phyloP scores from a whole-genome alignment of 2,113 vertebrate species.

The Alaudala cheleensis region DNA sequence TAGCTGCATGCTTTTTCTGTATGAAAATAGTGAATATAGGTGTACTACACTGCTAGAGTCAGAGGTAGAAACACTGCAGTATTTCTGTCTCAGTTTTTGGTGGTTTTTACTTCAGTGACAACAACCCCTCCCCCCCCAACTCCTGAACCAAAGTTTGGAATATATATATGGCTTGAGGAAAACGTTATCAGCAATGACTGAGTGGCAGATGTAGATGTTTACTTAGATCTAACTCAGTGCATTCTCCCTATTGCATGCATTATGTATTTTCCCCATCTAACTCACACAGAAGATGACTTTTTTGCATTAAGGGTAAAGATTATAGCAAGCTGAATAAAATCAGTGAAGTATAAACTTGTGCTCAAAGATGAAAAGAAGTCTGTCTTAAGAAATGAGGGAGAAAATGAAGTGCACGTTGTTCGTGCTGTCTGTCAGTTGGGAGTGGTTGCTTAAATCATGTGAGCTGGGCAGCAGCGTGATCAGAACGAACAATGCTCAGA shows the following conservation, averaged over 20 bases:
- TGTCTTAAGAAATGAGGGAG: neutral
- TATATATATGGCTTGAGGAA: neutral
- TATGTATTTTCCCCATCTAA: constrained; percentile 26
- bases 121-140: accelerated
- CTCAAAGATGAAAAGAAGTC: neutral
- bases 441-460: neutral
- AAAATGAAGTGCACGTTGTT: neutral
- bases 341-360: neutral
- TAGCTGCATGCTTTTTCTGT: neutral
- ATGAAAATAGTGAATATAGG: neutral
- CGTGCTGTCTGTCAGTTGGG: neutral
- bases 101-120: neutral
- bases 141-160: neutral
- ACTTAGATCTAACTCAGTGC: neutral
- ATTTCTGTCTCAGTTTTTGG: neutral
- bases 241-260: constrained; percentile 28
- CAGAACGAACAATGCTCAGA: neutral
- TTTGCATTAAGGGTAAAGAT: constrained; percentile 33
- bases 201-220: constrained; percentile 48
- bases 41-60: neutral
- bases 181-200: neutral
- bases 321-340: constrained; percentile 21
- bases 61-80: neutral
- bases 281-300: constrained; percentile 23
- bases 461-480: neutral